Evolutionary conservation across 2,113 vertebrate genomes (phyloP), one percentile per base, ranked within the genome.

Genomic region (Crotalus helleri): DNA sequence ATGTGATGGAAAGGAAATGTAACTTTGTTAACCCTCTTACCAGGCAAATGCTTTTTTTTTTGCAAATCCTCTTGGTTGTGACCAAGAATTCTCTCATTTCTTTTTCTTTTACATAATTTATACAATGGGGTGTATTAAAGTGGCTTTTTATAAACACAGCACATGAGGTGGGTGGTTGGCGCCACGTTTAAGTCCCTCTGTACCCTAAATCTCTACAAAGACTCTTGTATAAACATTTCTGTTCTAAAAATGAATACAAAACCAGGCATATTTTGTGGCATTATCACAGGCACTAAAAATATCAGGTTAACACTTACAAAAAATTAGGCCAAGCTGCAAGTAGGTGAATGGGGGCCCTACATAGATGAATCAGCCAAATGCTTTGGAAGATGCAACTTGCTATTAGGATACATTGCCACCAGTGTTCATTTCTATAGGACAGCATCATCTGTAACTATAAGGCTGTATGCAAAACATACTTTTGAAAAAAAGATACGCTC

Each of bases 11-110:
- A 44, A 19, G 15, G 88, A 53, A 86, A 94, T 94, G 95, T 95
- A 97, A 97, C 94, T 95, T 97, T 97, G 96, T 95, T 98, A 98
- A 98, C 96, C 97, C 96, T 98, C 97, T 98, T 98, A 98, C 96
- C 92, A 96, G 93, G 96, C 96, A 98, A 98, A 97, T 98, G 93
- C 97, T 97, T 95, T 91, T 39, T 39, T 39, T 61, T 95, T 91
- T 95, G 94, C 94, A 98, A 98, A 97, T 97, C 96, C 96, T 96
- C 96, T 97, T 89, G 94, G 95, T 94, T 95, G 96, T 97, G 95
- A 96, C 94, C 97, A 98, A 44, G 74, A 81, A 97, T 96, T 92
- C 88, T 87, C 74, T 91, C 93, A 90, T 94, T 95, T 94, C 91
- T 91, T 96, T 95, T 96, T 95, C 97, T 97, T 97, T 95, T 95